A percentile compares a stretch with the other conserved stretches of the same genome.
Evolutionary conservation across 2,888 invertebrate species (phyloP).

Genomic region (Caenorhabditis doughertyi): DNA sequence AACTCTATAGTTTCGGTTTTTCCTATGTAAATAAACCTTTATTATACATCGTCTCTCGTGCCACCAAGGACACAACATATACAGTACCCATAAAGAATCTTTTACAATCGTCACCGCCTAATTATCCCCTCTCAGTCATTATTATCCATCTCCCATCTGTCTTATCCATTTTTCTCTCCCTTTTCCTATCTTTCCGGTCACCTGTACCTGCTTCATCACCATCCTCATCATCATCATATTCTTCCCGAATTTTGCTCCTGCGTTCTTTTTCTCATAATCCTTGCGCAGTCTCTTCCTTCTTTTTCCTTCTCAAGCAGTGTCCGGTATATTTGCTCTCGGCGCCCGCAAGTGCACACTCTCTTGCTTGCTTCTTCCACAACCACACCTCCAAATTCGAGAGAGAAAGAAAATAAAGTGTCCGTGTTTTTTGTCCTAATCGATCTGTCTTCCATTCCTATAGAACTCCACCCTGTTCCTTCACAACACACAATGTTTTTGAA

Average conservation of each 20-base stretch:
- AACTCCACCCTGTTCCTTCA: slow-evolving; percentile 9
- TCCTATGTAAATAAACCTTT: too few relatives aligned
- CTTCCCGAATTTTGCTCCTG: slow-evolving; percentile 39
- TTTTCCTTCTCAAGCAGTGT: slow-evolving; percentile 27
- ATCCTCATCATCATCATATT: slow-evolving; percentile 11
- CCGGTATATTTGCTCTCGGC: slow-evolving; percentile 54
- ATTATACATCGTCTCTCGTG: background rate
- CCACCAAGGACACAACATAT: background rate
- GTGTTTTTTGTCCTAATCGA: slow-evolving; percentile 48
- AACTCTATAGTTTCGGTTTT: too few relatives aligned
- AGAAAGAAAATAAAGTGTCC: slow-evolving; percentile 37
- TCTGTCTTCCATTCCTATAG: background rate
- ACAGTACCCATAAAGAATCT: background rate
- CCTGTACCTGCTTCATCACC: slow-evolving; percentile 21
- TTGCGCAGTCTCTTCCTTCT: slow-evolving; percentile 34
- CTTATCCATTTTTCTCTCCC: slow-evolving; percentile 11
- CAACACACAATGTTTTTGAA: slow-evolving; percentile 26
- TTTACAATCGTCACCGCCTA: slow-evolving; percentile 18
- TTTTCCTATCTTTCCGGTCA: slow-evolving; percentile 25
- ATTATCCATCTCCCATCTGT: slow-evolving; percentile 8
- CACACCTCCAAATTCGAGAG: slow-evolving; percentile 45
- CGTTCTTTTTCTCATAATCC: slow-evolving; percentile 23
- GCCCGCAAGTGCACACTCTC: slow-evolving; percentile 47
- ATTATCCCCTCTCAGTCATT: slow-evolving; percentile 18
- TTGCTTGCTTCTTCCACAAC: slow-evolving; percentile 14